Evolutionary conservation across 1,140 invertebrate species (phyloP), one percentile per base, ranked within the genome.

Genomic region (Hylaeus anthracinus): DNA sequence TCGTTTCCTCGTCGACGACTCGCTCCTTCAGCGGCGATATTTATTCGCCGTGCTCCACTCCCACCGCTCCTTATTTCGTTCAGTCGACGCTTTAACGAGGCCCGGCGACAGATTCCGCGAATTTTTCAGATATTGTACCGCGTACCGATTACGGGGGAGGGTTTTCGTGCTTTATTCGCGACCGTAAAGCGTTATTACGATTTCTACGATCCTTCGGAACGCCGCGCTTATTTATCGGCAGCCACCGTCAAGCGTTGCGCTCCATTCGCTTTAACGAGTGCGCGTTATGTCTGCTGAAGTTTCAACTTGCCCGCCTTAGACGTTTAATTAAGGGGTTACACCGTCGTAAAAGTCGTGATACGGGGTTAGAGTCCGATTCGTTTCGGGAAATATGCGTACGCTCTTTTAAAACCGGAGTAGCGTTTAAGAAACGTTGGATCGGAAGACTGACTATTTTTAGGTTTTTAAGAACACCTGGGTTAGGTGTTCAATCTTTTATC

Each of bases 161-260:
- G 26, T 26, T 66, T 26, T 48, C 64, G 64, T 48, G 10, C 41
- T 66, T 66, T 66, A 66, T 48, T 66, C 64, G 64, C 64, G 64
- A 4, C 64, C 64, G 64, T 66, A 48, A 66, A 66, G 15, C 64
- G 43, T 66, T 66, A 66, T 66, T 66, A 66, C 64, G 64, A 26
- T 48, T 48, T 26, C 64, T 66, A 48, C 64, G 64, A 66, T 65
- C 63, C 41, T 15, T 65, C 63, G 63, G 41, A 45, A 15, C 41
- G 63, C 63, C 64, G n/a, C 64, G 64, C 6, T 66, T 66, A 66
- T 66, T 66, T 48, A 48, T 66, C 64, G 64, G 26, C 45, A 4
- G 6, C 15, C 5, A 37, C 41, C 43, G 6, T 9, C 43, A 1
- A 14, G 37, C 63, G 5, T 3, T 14, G 9, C 6, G 64, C 15